Evolutionary conservation across 1,140 invertebrate genomes (phyloP), one percentile per base, ranked within the genome.

Genomic region (Achatina immaculata): DNA sequence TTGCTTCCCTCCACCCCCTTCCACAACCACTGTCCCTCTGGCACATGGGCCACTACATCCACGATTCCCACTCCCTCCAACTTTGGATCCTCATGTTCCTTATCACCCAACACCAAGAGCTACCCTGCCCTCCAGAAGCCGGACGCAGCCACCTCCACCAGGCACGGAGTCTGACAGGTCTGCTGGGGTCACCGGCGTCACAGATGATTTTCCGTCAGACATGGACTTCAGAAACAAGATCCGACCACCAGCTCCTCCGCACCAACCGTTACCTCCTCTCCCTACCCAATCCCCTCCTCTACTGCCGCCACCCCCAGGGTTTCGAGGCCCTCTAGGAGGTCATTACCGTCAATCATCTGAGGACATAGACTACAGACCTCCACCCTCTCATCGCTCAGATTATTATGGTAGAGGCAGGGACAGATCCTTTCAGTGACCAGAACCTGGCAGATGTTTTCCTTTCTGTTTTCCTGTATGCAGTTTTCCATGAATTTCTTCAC

Each of bases 201-300:
- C 65, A 21, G 36, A 77, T 65, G 42, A 45, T 62, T 66, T 48
- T 24, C 66, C 48, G 24, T 36, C 78, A 69, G 66, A 51, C 19
- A 45, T 80, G 9, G 65, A 72, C 31, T 48, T 68, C 21, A 7
- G 62, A 34, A 51, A 31, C 16, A n/a, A n/a, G 55, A 68, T 21
- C 43, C 42, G 34, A 31, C 58, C 21, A 34, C 76, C 19, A 55
- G 38, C 7, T 34, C 55, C 42, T 14, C 40, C 58, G 42, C 24
- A 72, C 14, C 77, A 66, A 21, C 34, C 21, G 4, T 58, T 62
- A 28, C 77, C 81, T 28, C 81, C 81, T 14, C 78, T 83, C 4
- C 82, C 78, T 6, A 78, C 82, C 3, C 77, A 75, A 24, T 77
- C 72, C 11, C 82, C 82, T 9, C 82, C 82, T n/a, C 73, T 78